phyloP scores from a whole-genome alignment of 1,140 invertebrate species.

The Oncopeltus fasciatus region DNA sequence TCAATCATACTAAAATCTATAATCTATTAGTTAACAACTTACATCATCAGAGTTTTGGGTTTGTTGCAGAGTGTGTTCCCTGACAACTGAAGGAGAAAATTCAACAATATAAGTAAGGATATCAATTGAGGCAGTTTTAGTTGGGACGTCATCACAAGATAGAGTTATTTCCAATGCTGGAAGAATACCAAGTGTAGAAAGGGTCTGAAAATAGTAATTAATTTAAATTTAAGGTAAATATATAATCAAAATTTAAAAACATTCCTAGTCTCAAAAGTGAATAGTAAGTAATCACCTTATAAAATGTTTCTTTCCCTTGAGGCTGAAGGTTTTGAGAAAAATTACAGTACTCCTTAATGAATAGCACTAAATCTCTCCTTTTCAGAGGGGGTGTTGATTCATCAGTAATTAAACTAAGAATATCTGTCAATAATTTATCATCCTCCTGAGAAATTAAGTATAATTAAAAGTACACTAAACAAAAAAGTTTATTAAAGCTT shows the following conservation, averaged over 20 bases:
- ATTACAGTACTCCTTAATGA: conserved; percentile 98
- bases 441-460: conserved; percentile 74
- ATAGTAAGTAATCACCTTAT: conserved; percentile 45
- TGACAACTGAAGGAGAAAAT: conserved; percentile 90
- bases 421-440: conserved; percentile 84
- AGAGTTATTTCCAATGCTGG: conserved; percentile 88
- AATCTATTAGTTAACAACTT: too few relatives aligned
- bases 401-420: conserved; percentile 87
- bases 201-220: conserved; percentile 45
- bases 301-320: conserved; percentile 91
- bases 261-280: too few relatives aligned
- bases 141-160: conserved; percentile 79
- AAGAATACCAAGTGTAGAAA: conserved; percentile 85
- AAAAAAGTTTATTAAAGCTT: too few relatives aligned
- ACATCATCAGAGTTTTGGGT: conserved; percentile 75
- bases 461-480: too few relatives aligned
- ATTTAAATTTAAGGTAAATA: too few relatives aligned
- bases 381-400: conserved; percentile 69
- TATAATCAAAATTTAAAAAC: too few relatives aligned
- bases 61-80: conserved; percentile 91
- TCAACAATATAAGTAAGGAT: conserved; percentile 97
- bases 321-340: conserved; percentile 97
- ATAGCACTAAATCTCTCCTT: conserved; percentile 85
- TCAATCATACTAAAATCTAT: too few relatives aligned
- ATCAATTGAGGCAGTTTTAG: conserved; percentile 92